A percentile compares a stretch with the other conserved stretches of the same genome.
phyloP scores from a whole-genome alignment of 2,797 vertebrate species.

The Apogon talboti region DNA sequence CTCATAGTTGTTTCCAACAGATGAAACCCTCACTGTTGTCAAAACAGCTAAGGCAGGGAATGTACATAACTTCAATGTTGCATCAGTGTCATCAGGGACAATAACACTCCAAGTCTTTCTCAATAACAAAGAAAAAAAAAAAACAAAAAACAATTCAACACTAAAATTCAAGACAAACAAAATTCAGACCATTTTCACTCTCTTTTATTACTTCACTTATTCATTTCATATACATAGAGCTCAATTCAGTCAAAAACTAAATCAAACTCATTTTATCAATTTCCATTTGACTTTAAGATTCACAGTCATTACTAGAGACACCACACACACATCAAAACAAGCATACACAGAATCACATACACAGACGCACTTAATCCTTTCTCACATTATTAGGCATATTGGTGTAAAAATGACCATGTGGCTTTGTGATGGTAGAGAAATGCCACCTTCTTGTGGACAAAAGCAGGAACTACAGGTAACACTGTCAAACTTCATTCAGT shows the following conservation, averaged over 20 bases:
- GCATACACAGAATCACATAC: slow-evolving; percentile 3
- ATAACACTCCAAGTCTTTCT: neutral
- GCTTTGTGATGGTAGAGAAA: slow-evolving; percentile 47
- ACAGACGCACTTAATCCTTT: slow-evolving; percentile 15
- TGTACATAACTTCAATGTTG: slow-evolving; percentile 12
- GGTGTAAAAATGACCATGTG: slow-evolving; percentile 60
- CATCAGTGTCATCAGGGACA: slow-evolving; percentile 16
- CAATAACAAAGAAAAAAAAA: slow-evolving; percentile 22
- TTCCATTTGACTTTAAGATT: slow-evolving; percentile 49
- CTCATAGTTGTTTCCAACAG: too few species aligned
- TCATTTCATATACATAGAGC: slow-evolving; percentile 54
- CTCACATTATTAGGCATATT: slow-evolving; percentile 69
- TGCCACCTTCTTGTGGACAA: slow-evolving; percentile 66
- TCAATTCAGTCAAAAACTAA: slow-evolving; percentile 65
- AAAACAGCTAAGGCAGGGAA: slow-evolving; percentile 5
- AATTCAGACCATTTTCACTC: slow-evolving; percentile 45
- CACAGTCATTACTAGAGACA: slow-evolving; percentile 64
- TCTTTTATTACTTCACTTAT: slow-evolving; percentile 67
- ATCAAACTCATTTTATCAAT: slow-evolving; percentile 52
- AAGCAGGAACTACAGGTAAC: slow-evolving; percentile 65
- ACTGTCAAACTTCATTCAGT: slow-evolving; percentile 49
- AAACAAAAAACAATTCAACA: slow-evolving; percentile 10
- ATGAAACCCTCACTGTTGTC: neutral
- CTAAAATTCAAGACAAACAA: too few species aligned
- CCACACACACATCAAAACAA: neutral